Percentiles rank a stretch among this genome's conserved stretches.
Evolutionary conservation across 2,113 vertebrate species (phyloP).

Genomic region (Zootoca vivipara): DNA sequence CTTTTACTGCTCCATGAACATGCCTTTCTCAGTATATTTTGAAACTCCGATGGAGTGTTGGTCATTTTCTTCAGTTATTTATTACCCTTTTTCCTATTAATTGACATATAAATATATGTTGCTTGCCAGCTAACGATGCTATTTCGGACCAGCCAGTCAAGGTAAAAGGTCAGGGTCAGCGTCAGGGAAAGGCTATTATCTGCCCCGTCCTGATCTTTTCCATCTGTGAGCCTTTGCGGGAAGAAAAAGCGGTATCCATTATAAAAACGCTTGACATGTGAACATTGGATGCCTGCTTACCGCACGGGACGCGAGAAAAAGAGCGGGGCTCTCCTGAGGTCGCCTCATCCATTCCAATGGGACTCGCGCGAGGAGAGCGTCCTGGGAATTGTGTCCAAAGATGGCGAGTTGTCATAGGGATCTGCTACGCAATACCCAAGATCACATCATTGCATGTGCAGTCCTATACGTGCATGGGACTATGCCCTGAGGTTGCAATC

Average conservation of each 20-base stretch:
- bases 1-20: not conserved
- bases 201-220: conserved; percentile 58
- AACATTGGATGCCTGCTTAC: fast-evolving
- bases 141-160: not conserved
- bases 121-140: not conserved
- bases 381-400: not conserved
- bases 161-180: conserved; percentile 2
- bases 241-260: not conserved
- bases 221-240: conserved; percentile 62
- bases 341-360: not conserved
- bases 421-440: not conserved
- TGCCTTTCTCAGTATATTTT: not conserved
- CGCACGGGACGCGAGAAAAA: not conserved
- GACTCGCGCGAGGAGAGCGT: not conserved
- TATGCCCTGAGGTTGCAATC: not conserved
- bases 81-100: not conserved
- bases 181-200: conserved; percentile 4
- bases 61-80: not conserved
- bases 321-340: too few relatives aligned
- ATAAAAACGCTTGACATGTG: not conserved
- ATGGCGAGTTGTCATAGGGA: not conserved
- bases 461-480: not conserved
- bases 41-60: too few relatives aligned
- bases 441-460: not conserved
- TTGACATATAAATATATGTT: not conserved